Base-by-base conservation (phyloP, 92 coral and sea anemone genomes). In the Umimayanthus kanabou region DNA sequence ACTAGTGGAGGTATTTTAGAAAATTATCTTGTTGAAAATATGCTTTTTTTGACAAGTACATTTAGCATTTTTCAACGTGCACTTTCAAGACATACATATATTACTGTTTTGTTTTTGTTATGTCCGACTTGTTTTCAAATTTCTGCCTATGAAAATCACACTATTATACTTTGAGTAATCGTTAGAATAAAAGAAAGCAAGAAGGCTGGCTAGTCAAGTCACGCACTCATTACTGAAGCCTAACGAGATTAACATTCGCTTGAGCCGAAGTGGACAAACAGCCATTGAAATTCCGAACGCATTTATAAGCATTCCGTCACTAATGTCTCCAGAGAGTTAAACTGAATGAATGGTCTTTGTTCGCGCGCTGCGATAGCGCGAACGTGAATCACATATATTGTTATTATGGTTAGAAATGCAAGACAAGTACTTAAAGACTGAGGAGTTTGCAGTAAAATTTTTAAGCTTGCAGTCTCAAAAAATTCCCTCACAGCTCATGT, bases 221-320 rank as follows among this genome's bases (percentile, higher is more conserved):
- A 45, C 76, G 77, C 85, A 25, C 65, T 70, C 87, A 83, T 83
- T 83, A 72, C 16, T 83, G 77, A 83, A 33, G 78, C 10, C 67
- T 70, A 83, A 70, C 67, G 66, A 83, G 87, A 83, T 83, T 83
- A 83, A 29, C 43, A 83, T 53, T 70, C 77, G 78, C 43, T 43
- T 83, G 37, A 83, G 76, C 57, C 61, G 67, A 71, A 83, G 37
- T 66, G 73, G 28, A 58, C n/a, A 69, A 83, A 30, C 37, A 43
- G 22, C 55, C 30, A 83, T 83, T 83, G 72, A 50, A 83, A 82
- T 69, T 69, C 58, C 65, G 6, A 14, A 13, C 28, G 47, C 58
- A 53, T 53, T 53, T 39, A 22, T 40, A 42, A 66, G 77, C 26
- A 66, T 37, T 61, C 64, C 77, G 43, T 40, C 78, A 45, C 67